Evolutionary conservation across 2,888 invertebrate species (phyloP).

Genomic region (Spialia ferax): DNA sequence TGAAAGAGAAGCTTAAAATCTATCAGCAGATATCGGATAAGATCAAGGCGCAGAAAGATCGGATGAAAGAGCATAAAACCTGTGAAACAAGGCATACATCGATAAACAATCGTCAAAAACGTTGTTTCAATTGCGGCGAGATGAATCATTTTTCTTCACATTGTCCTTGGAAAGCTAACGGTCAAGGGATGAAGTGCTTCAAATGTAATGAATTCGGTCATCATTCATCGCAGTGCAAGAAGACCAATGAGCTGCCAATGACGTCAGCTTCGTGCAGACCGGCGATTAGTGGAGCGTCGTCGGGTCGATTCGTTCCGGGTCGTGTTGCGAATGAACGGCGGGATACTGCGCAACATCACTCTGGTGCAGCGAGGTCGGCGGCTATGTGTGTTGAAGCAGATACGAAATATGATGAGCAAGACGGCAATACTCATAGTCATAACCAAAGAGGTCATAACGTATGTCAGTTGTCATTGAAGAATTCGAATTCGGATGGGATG

Average conservation of each 20-base stretch:
- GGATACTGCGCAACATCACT: not conserved
- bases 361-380: not conserved
- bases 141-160: not conserved
- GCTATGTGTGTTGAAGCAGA: conserved; percentile 2
- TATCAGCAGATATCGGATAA: not conserved
- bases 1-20: conserved; percentile 1
- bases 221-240: not conserved
- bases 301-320: not conserved
- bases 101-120: not conserved
- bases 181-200: not conserved
- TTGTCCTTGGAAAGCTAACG: not conserved
- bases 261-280: not conserved
- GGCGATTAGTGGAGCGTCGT: not conserved
- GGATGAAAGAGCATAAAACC: not conserved
- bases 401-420: not conserved
- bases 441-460: not conserved
- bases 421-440: not conserved
- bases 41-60: not conserved
- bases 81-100: not conserved
- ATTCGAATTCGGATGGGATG: not conserved
- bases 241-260: not conserved
- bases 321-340: not conserved
- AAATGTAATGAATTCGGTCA: not conserved
- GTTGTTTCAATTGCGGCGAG: not conserved
- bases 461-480: not conserved